Evolutionary conservation across 2,888 invertebrate species (phyloP), one percentile per base, ranked within the genome.

Genomic region (Pachliopta kotzebuea): DNA sequence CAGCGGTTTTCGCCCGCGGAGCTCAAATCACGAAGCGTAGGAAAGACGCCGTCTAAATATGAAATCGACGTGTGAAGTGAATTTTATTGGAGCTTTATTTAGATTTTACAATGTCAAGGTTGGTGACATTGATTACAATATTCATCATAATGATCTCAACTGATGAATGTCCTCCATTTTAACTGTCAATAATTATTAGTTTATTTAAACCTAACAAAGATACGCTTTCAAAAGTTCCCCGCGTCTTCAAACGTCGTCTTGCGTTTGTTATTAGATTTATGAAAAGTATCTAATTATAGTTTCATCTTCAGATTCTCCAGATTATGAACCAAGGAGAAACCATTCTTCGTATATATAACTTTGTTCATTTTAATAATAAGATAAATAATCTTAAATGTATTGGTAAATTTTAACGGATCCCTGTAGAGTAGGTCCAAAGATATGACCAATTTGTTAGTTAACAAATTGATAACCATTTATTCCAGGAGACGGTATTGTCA

Each of bases 391-490:
- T 14, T 37, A 37, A 37, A 37, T 11, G 14, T 14, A 37, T 69
- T 74, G 72, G 68, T 71, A 67, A 69, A 72, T 45, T n/a, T 4
- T n/a, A 72, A 81, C 77, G 70, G 74, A 82, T 82, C 37, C 82
- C 57, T 82, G 82, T 83, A 81, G 56, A 61, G 68, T 65, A 67
- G 69, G 67, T 70, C 68, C 62, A 54, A 53, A 75, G 80, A 74
- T 73, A 81, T 77, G 79, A 81, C 81, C 84, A 83, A 89, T 88
- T 85, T 88, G 85, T 87, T 87, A 87, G 85, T 83, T 79, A 78
- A 77, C 86, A 87, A 88, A 87, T 85, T 84, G 77, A 74, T 80
- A 88, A 76, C 88, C 88, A 90, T 88, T 89, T 81, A 82, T 80
- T 80, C 72, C 68, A 74, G 59, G 63, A 63, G 74, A 74, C 62